A percentile compares a stretch with the other conserved stretches of the same genome.
Evolutionary conservation across 1,140 invertebrate genomes (phyloP).

Genomic region (Neodiprion virginianus): DNA sequence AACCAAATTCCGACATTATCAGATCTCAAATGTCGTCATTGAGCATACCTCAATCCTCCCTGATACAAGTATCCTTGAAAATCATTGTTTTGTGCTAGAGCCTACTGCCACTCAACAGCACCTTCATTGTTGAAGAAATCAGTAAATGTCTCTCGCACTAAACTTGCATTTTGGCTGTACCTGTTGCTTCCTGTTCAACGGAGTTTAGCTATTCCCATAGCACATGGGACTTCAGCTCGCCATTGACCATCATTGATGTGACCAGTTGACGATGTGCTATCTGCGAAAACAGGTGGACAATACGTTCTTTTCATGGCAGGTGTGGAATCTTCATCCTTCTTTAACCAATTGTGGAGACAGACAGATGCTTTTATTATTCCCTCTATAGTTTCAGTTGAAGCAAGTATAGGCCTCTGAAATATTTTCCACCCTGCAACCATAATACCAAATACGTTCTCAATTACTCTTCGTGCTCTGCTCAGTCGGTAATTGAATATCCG

Average conservation of each 20-base stretch:
- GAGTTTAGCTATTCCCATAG: no score
- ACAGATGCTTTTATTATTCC: constrained; percentile 32
- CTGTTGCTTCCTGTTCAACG: no score
- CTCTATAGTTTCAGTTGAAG: constrained; percentile 28
- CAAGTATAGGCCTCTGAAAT: constrained; percentile 43
- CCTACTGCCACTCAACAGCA: no score
- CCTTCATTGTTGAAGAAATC: no score
- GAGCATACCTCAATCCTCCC: no score
- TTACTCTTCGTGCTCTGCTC: constrained; percentile 18
- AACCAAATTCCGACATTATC: no score
- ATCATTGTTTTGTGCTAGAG: no score
- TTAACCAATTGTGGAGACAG: constrained; percentile 30
- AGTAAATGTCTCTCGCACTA: no score
- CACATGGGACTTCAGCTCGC: neutral
- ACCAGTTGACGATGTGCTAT: constrained; percentile 24
- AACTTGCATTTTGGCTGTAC: no score
- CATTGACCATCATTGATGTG: constrained; percentile 4
- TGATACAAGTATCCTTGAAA: no score
- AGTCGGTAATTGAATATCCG: constrained; percentile 58
- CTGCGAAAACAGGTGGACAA: constrained; percentile 28
- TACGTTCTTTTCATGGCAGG: constrained; percentile 9
- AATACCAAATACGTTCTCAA: constrained; percentile 30
- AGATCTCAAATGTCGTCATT: no score
- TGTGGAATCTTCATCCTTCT: constrained; percentile 1
- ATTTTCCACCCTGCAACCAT: constrained; percentile 41